Percentiles rank a stretch among this genome's conserved stretches.
Conservation (phyloP, 2,888 invertebrate species). For the Neuroscelio doddi region DNA sequence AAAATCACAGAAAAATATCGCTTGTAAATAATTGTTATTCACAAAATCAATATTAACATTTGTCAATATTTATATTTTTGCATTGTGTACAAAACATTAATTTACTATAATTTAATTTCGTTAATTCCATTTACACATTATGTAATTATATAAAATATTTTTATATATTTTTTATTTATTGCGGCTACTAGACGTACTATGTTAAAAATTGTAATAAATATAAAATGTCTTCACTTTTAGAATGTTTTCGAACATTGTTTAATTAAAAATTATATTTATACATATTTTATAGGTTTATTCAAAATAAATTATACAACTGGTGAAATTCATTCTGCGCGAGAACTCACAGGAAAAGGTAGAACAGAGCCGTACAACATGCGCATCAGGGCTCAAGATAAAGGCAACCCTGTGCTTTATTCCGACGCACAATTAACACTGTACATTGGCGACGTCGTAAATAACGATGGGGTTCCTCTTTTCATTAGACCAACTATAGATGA, state of each 20-base stretch:
- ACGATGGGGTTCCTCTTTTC: constrained; percentile 86
- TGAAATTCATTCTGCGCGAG: constrained; percentile 78
- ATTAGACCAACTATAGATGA: constrained; percentile 81
- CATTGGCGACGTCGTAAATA: constrained; percentile 86
- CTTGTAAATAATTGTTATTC: too few relatives aligned
- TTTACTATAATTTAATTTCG: too few relatives aligned
- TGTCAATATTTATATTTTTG: too few relatives aligned
- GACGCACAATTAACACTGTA: constrained; percentile 79
- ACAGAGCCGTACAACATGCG: constrained; percentile 81
- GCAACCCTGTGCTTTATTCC: constrained; percentile 76
- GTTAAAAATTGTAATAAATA: too few relatives aligned
- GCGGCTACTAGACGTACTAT: too few relatives aligned
- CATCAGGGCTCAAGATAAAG: constrained; percentile 81
- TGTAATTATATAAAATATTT: too few relatives aligned
- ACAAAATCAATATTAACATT: too few relatives aligned
- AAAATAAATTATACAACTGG: constrained; percentile 79
- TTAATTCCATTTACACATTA: too few relatives aligned
- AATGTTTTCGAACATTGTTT: constrained; percentile 3
- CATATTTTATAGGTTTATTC: constrained; percentile 76
- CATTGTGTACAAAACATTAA: too few relatives aligned
- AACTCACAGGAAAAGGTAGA: constrained; percentile 83
- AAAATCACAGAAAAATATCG: too few relatives aligned
- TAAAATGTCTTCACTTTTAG: too few relatives aligned
- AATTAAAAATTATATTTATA: neutral
- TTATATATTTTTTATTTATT: too few relatives aligned